A percentile compares a stretch with the other conserved stretches of the same genome.
These are phyloP conservation scores for Lutjanus erythropterus DNA, from an alignment of 2,113 vertebrate species.

Conservation along the genomic window DNA sequence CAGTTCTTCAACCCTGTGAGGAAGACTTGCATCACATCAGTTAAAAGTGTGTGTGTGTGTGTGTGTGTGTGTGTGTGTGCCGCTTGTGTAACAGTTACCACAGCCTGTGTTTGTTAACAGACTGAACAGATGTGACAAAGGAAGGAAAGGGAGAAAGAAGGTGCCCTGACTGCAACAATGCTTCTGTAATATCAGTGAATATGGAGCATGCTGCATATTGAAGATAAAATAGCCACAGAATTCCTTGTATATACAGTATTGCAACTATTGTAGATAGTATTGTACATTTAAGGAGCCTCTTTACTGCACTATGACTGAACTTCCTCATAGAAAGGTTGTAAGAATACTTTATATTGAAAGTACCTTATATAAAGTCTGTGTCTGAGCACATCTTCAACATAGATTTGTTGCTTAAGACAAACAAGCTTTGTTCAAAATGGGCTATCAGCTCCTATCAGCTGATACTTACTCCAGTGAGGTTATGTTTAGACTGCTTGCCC, in stretches of 20 bases:
- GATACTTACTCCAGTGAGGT: background rate
- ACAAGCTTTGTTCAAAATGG: background rate
- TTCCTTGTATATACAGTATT: background rate
- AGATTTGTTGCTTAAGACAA: background rate
- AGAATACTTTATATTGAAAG: background rate
- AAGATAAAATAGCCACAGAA: background rate
- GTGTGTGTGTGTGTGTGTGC: slow-evolving; percentile 15
- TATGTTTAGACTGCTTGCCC: background rate
- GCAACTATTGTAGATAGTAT: background rate
- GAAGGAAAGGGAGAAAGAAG: slow-evolving; percentile 13
- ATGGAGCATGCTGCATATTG: background rate
- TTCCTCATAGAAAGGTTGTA: background rate
- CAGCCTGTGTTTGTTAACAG: slow-evolving; percentile 22
- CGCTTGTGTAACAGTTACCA: slow-evolving; percentile 35
- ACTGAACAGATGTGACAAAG: slow-evolving; percentile 35
- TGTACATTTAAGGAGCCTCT: no score
- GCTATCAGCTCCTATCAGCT: background rate
- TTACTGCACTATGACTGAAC: no score
- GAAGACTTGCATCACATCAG: slow-evolving; percentile 59
- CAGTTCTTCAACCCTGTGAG: slow-evolving; percentile 26
- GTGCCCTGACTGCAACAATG: background rate
- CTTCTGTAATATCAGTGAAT: slow-evolving; percentile 3
- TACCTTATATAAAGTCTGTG: background rate
- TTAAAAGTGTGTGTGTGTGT: slow-evolving; percentile 21
- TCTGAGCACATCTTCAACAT: background rate